Conservation (phyloP, 2,797 vertebrate genomes). For the Anguilla anguilla region DNA sequence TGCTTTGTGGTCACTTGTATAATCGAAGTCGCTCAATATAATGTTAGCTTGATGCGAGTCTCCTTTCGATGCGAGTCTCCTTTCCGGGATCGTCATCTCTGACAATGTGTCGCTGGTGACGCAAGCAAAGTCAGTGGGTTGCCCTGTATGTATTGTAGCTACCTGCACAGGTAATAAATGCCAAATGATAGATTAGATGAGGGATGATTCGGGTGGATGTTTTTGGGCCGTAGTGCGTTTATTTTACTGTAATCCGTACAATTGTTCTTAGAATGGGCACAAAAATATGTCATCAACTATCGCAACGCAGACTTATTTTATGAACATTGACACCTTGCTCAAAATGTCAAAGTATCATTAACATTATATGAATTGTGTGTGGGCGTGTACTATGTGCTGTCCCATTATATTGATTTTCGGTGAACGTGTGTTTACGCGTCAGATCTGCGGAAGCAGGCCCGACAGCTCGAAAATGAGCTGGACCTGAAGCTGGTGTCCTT, state of each 20-base stretch:
- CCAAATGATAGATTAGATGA: neutral
- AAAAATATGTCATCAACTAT: neutral
- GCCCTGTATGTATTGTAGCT: neutral
- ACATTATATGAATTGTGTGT: neutral
- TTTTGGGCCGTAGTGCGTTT: neutral
- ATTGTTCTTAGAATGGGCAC: neutral
- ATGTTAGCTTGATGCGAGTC: neutral
- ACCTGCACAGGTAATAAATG: neutral
- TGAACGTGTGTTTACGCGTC: constrained; percentile 34
- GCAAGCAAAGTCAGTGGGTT: neutral
- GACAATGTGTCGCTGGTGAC: neutral
- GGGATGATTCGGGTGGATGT: neutral
- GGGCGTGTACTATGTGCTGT: neutral
- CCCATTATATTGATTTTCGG: neutral
- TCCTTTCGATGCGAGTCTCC: neutral
- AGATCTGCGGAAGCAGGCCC: constrained; percentile 96
- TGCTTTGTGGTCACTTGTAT: neutral
- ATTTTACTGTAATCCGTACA: neutral
- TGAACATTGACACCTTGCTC: too few species aligned
- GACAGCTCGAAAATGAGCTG: constrained; percentile 95
- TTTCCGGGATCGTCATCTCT: constrained; percentile 13
- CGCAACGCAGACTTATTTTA: too few species aligned
- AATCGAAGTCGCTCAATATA: neutral
- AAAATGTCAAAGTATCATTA: too few species aligned
- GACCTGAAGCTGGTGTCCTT: constrained; percentile 97